phyloP scores from a whole-genome alignment of 2,113 vertebrate species.

The Sapajus apella region DNA sequence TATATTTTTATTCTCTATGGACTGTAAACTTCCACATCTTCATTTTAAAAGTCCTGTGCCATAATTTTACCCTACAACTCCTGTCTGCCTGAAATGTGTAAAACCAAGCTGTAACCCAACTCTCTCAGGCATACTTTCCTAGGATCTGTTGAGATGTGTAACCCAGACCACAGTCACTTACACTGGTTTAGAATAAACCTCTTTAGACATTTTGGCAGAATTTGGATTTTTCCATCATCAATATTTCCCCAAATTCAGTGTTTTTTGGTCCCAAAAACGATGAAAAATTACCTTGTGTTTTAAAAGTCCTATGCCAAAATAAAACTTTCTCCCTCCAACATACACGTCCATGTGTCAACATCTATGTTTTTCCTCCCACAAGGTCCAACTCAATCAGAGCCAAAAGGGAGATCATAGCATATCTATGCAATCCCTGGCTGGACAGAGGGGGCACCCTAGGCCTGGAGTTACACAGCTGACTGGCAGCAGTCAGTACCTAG shows the following conservation, averaged over 20 bases:
- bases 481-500: not conserved
- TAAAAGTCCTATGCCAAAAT: not conserved
- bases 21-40: not conserved
- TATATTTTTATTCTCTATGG: not conserved
- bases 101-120: too few species aligned
- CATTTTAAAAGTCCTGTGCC: not conserved
- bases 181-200: too few species aligned
- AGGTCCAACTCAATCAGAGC: not conserved
- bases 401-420: not conserved
- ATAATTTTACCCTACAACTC: too few species aligned
- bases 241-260: too few species aligned
- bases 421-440: rapidly evolving
- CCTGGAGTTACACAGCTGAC: not conserved
- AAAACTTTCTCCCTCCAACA: not conserved
- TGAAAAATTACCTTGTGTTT: not conserved
- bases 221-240: too few species aligned
- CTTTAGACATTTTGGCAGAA: too few species aligned
- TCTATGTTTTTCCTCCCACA: not conserved
- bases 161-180: too few species aligned
- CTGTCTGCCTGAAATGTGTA: too few species aligned
- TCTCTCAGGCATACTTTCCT: too few species aligned
- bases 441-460: not conserved
- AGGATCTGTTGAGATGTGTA: too few species aligned
- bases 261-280: too few species aligned
- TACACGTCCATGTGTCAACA: not conserved